These are phyloP conservation scores for Apotomis turbidana DNA, from an alignment of 2,888 invertebrate genomes.

Conservation along the genomic window DNA sequence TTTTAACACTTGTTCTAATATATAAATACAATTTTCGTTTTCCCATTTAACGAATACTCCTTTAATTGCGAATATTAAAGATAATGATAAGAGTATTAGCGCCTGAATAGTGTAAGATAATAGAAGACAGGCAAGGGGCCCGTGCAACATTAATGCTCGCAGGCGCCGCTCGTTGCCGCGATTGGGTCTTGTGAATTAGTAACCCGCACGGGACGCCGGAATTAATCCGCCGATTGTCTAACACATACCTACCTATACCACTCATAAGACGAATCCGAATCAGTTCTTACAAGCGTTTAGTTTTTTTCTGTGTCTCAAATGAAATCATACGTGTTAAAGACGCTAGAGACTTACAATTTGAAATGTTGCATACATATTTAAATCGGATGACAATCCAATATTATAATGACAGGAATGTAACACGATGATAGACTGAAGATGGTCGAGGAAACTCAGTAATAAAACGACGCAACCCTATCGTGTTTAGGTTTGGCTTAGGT, in stretches of 20 bases:
- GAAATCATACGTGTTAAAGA: too few relatives aligned
- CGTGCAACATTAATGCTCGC: constrained; percentile 66
- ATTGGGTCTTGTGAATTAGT: constrained; percentile 67
- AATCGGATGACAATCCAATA: too few relatives aligned
- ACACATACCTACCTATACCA: constrained; percentile 38
- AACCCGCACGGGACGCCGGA: constrained; percentile 52
- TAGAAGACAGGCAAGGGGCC: constrained; percentile 51
- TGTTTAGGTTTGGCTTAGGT: too few relatives aligned
- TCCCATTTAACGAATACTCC: not conserved
- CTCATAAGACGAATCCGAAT: constrained; percentile 18
- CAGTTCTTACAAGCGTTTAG: constrained; percentile 10
- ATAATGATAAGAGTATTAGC: constrained; percentile 10
- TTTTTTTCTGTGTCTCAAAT: too few relatives aligned
- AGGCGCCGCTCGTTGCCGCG: constrained; percentile 59
- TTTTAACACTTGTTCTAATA: too few relatives aligned
- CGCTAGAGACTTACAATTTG: too few relatives aligned
- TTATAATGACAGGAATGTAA: too few relatives aligned
- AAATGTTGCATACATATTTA: too few relatives aligned
- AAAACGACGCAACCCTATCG: too few relatives aligned
- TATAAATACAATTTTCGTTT: not conserved
- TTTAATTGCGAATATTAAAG: not conserved
- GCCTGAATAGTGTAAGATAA: constrained; percentile 49
- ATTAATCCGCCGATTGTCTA: constrained; percentile 57
- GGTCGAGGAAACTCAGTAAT: too few relatives aligned
- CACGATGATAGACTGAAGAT: too few relatives aligned